Evolutionary conservation across 2,888 invertebrate genomes (phyloP), one percentile per base, ranked within the genome.

Genomic region (Isoperla grammatica): DNA sequence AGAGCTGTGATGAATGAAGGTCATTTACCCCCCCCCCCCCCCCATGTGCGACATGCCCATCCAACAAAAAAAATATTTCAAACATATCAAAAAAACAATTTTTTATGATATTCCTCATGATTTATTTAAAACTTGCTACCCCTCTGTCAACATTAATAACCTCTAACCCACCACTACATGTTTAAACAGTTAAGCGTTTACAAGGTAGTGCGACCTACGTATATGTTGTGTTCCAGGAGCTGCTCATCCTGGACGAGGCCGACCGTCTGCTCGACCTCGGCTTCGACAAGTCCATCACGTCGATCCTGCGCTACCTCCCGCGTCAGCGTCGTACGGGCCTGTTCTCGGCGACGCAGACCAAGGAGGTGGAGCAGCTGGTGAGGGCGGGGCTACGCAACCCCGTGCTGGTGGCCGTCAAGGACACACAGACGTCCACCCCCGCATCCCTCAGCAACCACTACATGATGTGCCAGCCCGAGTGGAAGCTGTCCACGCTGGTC

Each of bases 331-430:
- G 97, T 66, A 99, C 99, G 0, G 96, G 97, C 0, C 79, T 99
- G n/a, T 99, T 99, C 78, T 98, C 98, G 1, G 99, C 99, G 0
- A 99, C 99, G 1, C 98, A 98, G 77, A 97, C 97, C 0, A 92
- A 93, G 70, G 92, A 96, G 74, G 81, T 97, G 0, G 86, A 92
- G 63, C 89, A 93, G 69, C 76, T 99, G 12, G 90, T 97, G 55
- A 80, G 95, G 67, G 97, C 97, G 2, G 98, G 98, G 0, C 76
- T 98, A 5, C 78, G 97, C 65, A 97, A 98, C 77, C 97, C 97
- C 0, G 90, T 95, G 0, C 76, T 91, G 1, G 87, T 98, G 9
- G 84, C 87, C 13, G 94, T 98, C 0, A 91, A 90, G 70, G 95
- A 95, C 70, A 94, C 93, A 29, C 4, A 29, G 17, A 15, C 53